Conservation (phyloP, 92 coral and sea anemone genomes). For the Phenganax stokvisi region DNA sequence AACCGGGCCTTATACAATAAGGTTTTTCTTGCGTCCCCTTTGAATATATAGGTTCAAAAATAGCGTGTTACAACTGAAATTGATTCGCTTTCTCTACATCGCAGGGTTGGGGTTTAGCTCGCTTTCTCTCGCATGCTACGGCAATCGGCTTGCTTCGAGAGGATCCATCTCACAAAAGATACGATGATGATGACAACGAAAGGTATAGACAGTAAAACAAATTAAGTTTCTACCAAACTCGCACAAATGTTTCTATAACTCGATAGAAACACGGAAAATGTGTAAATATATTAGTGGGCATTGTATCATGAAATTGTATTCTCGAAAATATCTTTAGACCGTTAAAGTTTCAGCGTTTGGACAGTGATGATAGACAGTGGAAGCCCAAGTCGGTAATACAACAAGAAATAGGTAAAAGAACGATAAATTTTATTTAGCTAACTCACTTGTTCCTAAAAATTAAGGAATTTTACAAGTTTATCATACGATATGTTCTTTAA, state of each 20-base stretch:
- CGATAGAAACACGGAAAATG: too few species aligned
- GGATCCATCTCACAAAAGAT: conserved; percentile 44
- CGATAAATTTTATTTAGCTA: not conserved
- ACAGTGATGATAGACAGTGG: conserved; percentile 27
- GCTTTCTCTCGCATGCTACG: conserved; percentile 78
- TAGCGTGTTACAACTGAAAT: too few species aligned
- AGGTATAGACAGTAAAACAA: conserved; percentile 8
- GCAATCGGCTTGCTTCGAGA: conserved; percentile 71
- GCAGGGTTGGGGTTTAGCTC: conserved; percentile 94
- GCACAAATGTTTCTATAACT: too few species aligned
- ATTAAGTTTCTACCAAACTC: too few species aligned
- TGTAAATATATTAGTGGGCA: not conserved
- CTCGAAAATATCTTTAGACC: conserved; percentile 2
- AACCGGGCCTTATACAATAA: too few species aligned
- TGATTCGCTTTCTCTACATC: not conserved
- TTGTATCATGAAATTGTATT: not conserved
- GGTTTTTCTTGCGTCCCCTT: too few species aligned
- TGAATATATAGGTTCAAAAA: not conserved
- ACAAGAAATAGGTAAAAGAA: conserved; percentile 31
- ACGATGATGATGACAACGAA: conserved; percentile 48
- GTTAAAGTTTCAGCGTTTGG: conserved; percentile 32
- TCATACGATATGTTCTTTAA: too few species aligned
- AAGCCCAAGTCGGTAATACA: conserved; percentile 35
- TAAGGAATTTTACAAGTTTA: not conserved
- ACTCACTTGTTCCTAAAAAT: not conserved